Evolutionary conservation across 1,140 invertebrate species (phyloP).

Genomic region (Campoletis sonorensis): DNA sequence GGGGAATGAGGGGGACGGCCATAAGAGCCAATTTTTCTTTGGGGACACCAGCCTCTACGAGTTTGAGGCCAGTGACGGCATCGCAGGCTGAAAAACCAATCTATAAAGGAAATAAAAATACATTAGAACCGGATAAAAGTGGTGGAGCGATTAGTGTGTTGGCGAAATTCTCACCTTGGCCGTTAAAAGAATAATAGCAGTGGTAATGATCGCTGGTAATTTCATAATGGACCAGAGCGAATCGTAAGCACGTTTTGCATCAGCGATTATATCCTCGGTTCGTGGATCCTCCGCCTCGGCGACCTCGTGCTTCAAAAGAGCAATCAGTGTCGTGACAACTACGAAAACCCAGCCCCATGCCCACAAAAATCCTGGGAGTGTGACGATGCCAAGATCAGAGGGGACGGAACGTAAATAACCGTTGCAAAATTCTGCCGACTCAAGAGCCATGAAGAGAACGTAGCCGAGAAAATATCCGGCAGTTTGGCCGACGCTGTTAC

Average conservation of each 20-base stretch:
- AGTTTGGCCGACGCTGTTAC: conserved; percentile 99
- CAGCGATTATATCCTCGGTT: conserved; percentile 77
- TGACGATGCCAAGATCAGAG: conserved; percentile 86
- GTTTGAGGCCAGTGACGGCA: conserved; percentile 94
- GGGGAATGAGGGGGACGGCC: conserved; percentile 93
- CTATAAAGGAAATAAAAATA: conserved; percentile 75
- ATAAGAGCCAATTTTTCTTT: conserved; percentile 96
- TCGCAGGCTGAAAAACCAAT: conserved; percentile 98
- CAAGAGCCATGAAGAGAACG: conserved; percentile 97
- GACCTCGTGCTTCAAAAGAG: conserved; percentile 92
- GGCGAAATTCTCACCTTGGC: conserved; percentile 83
- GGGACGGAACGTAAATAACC: conserved; percentile 89
- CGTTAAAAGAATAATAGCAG: conserved; percentile 91
- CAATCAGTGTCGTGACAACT: conserved; percentile 92
- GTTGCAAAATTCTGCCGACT: conserved; percentile 98
- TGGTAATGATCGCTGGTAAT: conserved; percentile 87
- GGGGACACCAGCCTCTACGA: conserved; percentile 96
- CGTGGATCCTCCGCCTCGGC: conserved; percentile 70
- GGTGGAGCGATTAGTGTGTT: too few species aligned
- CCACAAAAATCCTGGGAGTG: conserved; percentile 92
- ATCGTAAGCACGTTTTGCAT: conserved; percentile 90
- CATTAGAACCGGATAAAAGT: background rate
- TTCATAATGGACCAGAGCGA: conserved; percentile 90
- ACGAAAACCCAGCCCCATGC: conserved; percentile 98
- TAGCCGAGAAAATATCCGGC: conserved; percentile 98